phyloP scores from a whole-genome alignment of 2,888 invertebrate genomes.

The Metopia argyrocephala region DNA sequence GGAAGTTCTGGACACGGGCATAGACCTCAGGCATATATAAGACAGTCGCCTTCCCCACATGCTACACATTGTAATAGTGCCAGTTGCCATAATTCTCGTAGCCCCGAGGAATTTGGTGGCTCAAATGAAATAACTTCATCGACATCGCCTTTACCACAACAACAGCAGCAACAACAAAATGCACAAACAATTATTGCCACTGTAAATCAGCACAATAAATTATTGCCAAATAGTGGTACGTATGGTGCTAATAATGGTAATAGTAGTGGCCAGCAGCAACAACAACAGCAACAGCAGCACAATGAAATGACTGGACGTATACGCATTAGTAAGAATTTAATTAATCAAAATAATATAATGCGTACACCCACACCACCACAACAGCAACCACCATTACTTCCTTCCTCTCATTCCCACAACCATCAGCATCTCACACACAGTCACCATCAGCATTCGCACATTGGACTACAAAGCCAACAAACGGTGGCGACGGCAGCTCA shows the following conservation, averaged over 20 bases:
- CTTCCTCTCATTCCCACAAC: conserved; percentile 54
- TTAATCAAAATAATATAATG: conserved; percentile 72
- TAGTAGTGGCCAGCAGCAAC: conserved; percentile 64
- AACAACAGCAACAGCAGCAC: conserved; percentile 59
- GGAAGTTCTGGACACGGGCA: conserved; percentile 33
- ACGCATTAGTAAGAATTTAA: conserved; percentile 77
- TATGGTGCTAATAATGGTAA: conserved; percentile 62
- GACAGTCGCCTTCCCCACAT: conserved; percentile 64
- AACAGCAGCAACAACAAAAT: conserved; percentile 64
- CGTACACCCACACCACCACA: conserved; percentile 72
- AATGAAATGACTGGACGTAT: conserved; percentile 76
- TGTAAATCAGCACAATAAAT: conserved; percentile 76
- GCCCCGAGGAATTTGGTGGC: conserved; percentile 80
- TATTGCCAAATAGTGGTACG: conserved; percentile 70
- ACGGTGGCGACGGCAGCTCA: conserved; percentile 51
- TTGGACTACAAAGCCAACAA: conserved; percentile 39
- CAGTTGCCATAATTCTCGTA: conserved; percentile 66
- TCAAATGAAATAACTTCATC: conserved; percentile 84
- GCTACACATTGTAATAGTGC: conserved; percentile 58
- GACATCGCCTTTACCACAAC: conserved; percentile 81
- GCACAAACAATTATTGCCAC: conserved; percentile 75
- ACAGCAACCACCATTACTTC: conserved; percentile 25
- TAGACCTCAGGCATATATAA: conserved; percentile 59
- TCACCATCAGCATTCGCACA: conserved; percentile 58
- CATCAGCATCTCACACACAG: conserved; percentile 64